Evolutionary conservation across 2,797 vertebrate species (phyloP).

Genomic region (Typhlichthys subterraneus): DNA sequence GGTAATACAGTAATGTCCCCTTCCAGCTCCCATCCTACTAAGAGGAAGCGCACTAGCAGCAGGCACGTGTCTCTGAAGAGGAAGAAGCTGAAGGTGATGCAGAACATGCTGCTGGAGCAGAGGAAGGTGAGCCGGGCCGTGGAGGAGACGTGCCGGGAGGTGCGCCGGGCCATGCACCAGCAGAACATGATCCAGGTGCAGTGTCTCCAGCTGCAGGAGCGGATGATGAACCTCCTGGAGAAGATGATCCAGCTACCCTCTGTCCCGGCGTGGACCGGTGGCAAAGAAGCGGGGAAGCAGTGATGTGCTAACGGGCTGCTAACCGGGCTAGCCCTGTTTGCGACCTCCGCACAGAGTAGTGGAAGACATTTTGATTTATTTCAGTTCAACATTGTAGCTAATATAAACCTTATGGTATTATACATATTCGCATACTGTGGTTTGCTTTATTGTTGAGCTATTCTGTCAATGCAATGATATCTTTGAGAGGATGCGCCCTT

Average conservation of each 20-base stretch:
- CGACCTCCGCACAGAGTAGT: no score
- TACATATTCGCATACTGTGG: conserved; percentile 7
- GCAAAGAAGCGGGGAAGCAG: conserved; percentile 61
- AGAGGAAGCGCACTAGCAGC: conserved; percentile 77
- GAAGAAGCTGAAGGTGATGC: conserved; percentile 91
- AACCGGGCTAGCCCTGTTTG: not conserved
- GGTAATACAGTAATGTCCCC: not conserved
- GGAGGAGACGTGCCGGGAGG: conserved; percentile 93
- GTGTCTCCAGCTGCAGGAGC: conserved; percentile 94
- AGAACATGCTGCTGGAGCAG: conserved; percentile 93
- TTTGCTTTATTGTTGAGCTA: not conserved
- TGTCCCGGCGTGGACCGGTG: conserved; percentile 39
- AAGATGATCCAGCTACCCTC: conserved; percentile 84
- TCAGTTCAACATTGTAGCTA: conserved; percentile 21
- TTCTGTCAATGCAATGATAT: not conserved
- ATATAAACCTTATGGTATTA: conserved; percentile 9
- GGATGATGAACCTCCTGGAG: conserved; percentile 98
- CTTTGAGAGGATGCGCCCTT: not conserved
- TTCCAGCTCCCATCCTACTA: conserved; percentile 76
- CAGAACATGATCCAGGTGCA: conserved; percentile 96
- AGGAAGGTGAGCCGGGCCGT: conserved; percentile 86
- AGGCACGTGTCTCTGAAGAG: conserved; percentile 79
- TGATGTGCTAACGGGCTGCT: conserved; percentile 27
- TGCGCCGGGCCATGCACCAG: conserved; percentile 91
- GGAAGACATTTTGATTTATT: conserved; percentile 28